Percentiles rank a stretch among this genome's conserved stretches.
Conservation (phyloP, 2,113 vertebrate species). For the Podarcis raffonei region DNA sequence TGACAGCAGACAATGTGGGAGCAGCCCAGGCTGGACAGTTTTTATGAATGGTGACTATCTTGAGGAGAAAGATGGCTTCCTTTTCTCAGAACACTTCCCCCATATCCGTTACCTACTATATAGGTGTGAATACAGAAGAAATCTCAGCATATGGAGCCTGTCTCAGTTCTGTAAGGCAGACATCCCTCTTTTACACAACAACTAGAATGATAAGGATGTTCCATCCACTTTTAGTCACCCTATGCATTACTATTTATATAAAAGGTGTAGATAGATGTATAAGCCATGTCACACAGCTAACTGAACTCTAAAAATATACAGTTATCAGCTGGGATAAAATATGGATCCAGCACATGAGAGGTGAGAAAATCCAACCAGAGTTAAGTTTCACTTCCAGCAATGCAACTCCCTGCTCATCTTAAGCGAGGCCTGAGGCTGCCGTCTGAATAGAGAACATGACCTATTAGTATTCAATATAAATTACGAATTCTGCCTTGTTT, state of each 20-base stretch:
- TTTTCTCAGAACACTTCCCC: background rate
- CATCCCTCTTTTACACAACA: background rate
- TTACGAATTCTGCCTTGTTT: background rate
- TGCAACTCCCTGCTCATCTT: constrained; percentile 16
- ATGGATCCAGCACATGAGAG: constrained; percentile 35
- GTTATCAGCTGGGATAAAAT: constrained; percentile 61
- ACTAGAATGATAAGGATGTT: background rate
- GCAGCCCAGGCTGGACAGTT: background rate
- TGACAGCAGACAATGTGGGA: background rate
- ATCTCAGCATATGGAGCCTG: background rate
- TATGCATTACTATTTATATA: constrained; percentile 1
- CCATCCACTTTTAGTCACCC: background rate
- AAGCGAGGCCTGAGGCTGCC: constrained; percentile 37
- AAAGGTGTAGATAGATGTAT: background rate
- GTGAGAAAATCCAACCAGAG: constrained; percentile 12
- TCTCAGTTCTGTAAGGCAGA: background rate
- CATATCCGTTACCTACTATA: too few relatives aligned
- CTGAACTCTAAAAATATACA: constrained; percentile 51
- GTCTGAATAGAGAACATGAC: background rate
- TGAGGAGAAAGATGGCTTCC: background rate
- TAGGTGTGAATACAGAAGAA: too few relatives aligned
- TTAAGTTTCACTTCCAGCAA: constrained; percentile 48
- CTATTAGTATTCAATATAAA: background rate
- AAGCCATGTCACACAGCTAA: constrained; percentile 27
- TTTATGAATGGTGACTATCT: background rate